These are phyloP conservation scores for Clunio marinus DNA, from an alignment of 2,888 invertebrate species.

Conservation along the genomic window DNA sequence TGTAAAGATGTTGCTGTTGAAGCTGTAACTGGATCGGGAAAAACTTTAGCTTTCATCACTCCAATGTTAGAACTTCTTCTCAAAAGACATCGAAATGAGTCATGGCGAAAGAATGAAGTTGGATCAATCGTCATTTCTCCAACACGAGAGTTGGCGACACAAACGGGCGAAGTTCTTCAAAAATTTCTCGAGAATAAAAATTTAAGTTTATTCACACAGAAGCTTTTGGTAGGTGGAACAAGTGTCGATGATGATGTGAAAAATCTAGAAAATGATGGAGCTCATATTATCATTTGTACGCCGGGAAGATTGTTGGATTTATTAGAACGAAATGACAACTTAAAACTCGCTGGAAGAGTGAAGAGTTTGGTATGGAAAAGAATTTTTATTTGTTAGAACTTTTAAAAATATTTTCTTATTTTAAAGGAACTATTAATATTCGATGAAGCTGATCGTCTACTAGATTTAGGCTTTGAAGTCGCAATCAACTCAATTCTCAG, in stretches of 20 bases:
- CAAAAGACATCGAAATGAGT: constrained; percentile 57
- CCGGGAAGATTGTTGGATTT: constrained; percentile 91
- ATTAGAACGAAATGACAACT: constrained; percentile 63
- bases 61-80: constrained; percentile 83
- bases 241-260: constrained; percentile 71
- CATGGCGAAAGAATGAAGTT: constrained; percentile 69
- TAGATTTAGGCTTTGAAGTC: constrained; percentile 87
- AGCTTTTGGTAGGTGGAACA: constrained; percentile 77
- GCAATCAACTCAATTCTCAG: constrained; percentile 83
- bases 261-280: constrained; percentile 63
- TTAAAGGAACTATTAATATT: constrained; percentile 82
- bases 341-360: constrained; percentile 66
- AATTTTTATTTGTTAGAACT: constrained; percentile 41
- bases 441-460: constrained; percentile 93
- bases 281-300: constrained; percentile 87
- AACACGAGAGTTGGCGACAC: constrained; percentile 89
- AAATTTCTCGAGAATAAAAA: constrained; percentile 55
- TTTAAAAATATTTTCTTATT: neutral
- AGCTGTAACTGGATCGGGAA: constrained; percentile 98
- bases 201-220: constrained; percentile 54
- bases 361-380: constrained; percentile 65
- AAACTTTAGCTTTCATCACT: constrained; percentile 92
- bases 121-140: constrained; percentile 91
- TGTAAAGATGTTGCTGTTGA: constrained; percentile 97
- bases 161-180: constrained; percentile 68